Conservation (phyloP, 2,888 invertebrate genomes). For the Calameuta pallipes region DNA sequence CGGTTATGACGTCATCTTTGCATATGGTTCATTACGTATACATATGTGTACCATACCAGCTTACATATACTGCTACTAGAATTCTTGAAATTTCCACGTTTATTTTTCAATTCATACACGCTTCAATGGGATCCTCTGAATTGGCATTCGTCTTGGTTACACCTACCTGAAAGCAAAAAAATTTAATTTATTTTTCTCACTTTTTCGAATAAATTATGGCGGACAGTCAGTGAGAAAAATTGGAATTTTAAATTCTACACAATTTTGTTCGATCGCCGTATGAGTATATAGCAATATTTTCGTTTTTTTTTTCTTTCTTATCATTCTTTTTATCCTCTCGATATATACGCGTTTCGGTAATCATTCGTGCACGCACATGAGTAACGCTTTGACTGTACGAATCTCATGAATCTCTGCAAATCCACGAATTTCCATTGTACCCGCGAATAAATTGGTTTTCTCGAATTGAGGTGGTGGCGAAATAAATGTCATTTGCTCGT, state of each 20-base stretch:
- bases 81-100: neutral
- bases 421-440: neutral
- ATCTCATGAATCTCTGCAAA: neutral
- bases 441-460: neutral
- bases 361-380: no score
- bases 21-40: neutral
- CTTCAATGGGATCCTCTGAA: neutral
- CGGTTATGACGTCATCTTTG: neutral
- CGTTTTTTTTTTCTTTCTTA: no score
- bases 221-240: no score
- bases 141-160: neutral
- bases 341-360: no score
- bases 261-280: no score
- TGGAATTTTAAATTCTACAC: no score
- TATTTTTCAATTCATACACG: neutral
- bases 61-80: neutral
- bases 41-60: neutral
- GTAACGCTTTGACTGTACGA: neutral
- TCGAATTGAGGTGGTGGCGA: neutral
- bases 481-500: neutral
- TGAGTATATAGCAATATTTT: no score
- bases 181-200: no score
- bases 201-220: no score
- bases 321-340: no score
- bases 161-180: no score